A percentile compares a stretch with the other conserved stretches of the same genome.
These are phyloP conservation scores for Dermatemys mawii DNA, from an alignment of 2,113 vertebrate species.

Conservation along the genomic window DNA sequence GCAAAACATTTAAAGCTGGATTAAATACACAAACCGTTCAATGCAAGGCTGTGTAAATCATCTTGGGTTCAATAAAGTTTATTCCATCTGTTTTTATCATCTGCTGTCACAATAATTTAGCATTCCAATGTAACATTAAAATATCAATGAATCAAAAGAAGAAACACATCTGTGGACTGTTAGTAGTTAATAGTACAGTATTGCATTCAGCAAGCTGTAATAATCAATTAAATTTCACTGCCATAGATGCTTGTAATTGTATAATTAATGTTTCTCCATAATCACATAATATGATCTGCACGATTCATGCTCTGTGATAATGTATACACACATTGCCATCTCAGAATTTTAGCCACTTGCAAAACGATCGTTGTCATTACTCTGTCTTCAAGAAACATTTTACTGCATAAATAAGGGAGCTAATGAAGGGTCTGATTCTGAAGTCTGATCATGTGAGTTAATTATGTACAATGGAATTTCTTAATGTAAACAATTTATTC, in stretches of 20 bases:
- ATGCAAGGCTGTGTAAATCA: slow-evolving; percentile 69
- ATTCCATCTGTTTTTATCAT: slow-evolving; percentile 81
- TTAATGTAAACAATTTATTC: neutral
- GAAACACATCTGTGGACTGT: slow-evolving; percentile 58
- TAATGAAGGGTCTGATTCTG: neutral
- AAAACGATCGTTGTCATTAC: neutral
- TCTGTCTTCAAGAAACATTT: slow-evolving; percentile 31
- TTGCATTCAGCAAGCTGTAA: slow-evolving; percentile 57
- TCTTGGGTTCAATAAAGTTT: slow-evolving; percentile 71
- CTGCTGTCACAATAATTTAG: slow-evolving; percentile 75
- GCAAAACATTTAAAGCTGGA: slow-evolving; percentile 56
- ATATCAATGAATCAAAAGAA: slow-evolving; percentile 69
- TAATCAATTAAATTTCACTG: slow-evolving; percentile 78
- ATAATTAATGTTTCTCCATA: slow-evolving; percentile 78
- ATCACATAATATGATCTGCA: slow-evolving; percentile 67
- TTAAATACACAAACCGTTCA: slow-evolving; percentile 67
- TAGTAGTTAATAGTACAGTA: slow-evolving; percentile 55
- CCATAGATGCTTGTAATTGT: slow-evolving; percentile 73
- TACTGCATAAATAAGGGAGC: slow-evolving; percentile 6
- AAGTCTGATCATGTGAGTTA: neutral
- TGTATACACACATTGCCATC: slow-evolving; percentile 59
- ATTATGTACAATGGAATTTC: neutral
- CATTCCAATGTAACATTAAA: slow-evolving; percentile 71
- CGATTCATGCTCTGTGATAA: slow-evolving; percentile 71
- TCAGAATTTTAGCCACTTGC: slow-evolving; percentile 47